Base-by-base conservation (phyloP, 2,888 invertebrate genomes). In the Sisyra terminalis region DNA sequence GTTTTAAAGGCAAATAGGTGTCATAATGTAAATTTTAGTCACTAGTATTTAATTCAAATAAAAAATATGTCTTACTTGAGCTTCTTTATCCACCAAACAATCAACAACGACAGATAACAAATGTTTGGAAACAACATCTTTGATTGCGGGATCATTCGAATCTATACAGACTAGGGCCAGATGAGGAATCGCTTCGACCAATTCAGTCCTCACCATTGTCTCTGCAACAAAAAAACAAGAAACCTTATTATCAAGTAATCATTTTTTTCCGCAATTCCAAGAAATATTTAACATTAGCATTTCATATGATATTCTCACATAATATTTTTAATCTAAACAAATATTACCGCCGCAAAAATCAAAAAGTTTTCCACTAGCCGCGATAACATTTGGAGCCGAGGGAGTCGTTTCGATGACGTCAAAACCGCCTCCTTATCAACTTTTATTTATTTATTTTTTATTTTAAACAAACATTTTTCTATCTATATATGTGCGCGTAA, bases 171-270 rank as follows among this genome's bases (percentile, higher is more conserved):
- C 67, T 48, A 71, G 63, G 10, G 76, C 76, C 46, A 80, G 64
- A 51, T 73, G 70, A 6, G 78, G 77, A 42, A 81, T 64, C 52
- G 78, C 76, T 52, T 78, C 75, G 58, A 79, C 67, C 52, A 80
- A 55, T 52, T 75, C 75, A 16, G 68, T 66, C 45, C 75, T 64
- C 13, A 78, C 70, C 45, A 66, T 60, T 16, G 67, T 62, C 53
- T 78, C 78, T 79, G 65, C 29, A 67, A 58, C 35, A 41, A 52
- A 50, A 44, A 24, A 39, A 38, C 40, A 50, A 49, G n/a, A n/a
- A n/a, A n/a, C n/a, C n/a, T n/a, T n/a, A n/a, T n/a, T n/a, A n/a
- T 40, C 14, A 37, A 18, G 4, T 11, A 36, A 36, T 36, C 16
- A 36, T 15, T 31, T 31, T 9, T 31, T 3, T 11, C n/a, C 13